These are phyloP conservation scores for Perodicticus potto DNA, from an alignment of 2,797 vertebrate genomes.

Conservation along the genomic window DNA sequence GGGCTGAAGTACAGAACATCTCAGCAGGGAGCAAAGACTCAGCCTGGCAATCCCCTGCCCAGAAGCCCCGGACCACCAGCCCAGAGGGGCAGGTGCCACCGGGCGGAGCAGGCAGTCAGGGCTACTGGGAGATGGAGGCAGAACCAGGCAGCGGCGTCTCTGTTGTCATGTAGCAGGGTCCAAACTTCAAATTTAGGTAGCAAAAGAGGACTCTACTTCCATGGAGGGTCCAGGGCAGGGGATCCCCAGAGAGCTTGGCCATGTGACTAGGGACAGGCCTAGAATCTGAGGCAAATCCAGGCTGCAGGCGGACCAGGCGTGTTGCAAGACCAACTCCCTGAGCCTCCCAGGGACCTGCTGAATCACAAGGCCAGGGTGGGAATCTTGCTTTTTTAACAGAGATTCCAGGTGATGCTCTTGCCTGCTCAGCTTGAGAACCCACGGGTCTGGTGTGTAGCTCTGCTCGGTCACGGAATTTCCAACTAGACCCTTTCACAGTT, in stretches of 20 bases:
- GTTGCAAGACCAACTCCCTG: neutral
- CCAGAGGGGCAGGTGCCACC: fast-evolving
- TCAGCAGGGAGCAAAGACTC: neutral
- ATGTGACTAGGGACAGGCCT: neutral
- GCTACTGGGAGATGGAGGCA: too few species aligned
- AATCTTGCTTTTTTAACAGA: neutral
- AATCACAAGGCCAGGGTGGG: neutral
- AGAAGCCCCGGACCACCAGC: neutral
- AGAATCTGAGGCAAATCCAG: fast-evolving
- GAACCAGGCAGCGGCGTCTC: too few species aligned
- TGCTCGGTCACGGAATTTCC: neutral
- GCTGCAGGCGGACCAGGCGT: fast-evolving
- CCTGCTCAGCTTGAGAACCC: too few species aligned
- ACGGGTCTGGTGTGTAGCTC: neutral
- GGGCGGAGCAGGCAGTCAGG: fast-evolving
- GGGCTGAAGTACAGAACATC: neutral
- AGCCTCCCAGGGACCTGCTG: neutral
- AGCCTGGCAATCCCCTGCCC: neutral
- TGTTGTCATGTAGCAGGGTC: fast-evolving
- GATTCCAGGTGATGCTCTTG: neutral
- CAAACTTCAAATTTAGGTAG: neutral
- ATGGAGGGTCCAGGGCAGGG: too few species aligned
- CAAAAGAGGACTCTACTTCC: neutral
- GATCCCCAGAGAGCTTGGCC: too few species aligned
- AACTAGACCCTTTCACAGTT: neutral